A percentile compares a stretch with the other conserved stretches of the same genome.
These are phyloP conservation scores for Narcine bancroftii DNA, from an alignment of 2,113 vertebrate species.

Conservation along the genomic window DNA sequence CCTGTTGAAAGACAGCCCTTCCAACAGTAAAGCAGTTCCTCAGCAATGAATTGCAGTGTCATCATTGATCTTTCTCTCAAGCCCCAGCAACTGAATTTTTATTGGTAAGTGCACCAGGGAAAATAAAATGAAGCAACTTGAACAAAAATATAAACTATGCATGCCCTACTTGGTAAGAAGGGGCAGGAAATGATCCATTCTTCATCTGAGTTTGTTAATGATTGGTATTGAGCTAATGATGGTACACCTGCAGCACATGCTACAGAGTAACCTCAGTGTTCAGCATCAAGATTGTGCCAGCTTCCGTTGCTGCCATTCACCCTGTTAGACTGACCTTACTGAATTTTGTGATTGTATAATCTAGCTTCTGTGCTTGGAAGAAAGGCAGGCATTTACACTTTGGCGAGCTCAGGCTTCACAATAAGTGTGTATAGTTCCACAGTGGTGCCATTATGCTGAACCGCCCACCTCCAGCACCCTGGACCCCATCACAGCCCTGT, in stretches of 20 bases:
- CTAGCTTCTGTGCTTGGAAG: constrained; percentile 84
- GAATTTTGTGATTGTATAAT: constrained; percentile 90
- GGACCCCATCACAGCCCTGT: constrained; percentile 87
- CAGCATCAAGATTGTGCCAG: constrained; percentile 79
- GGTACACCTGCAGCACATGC: constrained; percentile 94
- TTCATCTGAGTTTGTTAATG: background rate
- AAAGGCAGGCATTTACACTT: constrained; percentile 89
- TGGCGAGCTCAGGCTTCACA: constrained; percentile 60
- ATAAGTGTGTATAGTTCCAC: constrained; percentile 90
- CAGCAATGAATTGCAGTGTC: background rate
- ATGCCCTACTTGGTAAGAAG: background rate
- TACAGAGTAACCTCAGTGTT: constrained; percentile 87
- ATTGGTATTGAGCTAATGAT: background rate
- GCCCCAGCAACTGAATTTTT: background rate
- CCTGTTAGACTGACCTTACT: constrained; percentile 71
- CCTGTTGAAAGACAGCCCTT: background rate
- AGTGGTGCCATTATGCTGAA: constrained; percentile 88
- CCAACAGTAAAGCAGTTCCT: background rate
- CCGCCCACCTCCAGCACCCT: constrained; percentile 90
- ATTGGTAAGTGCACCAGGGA: background rate
- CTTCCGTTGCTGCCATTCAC: constrained; percentile 86
- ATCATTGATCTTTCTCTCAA: background rate
- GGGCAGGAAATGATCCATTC: constrained; percentile 5
- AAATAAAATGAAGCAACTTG: background rate
- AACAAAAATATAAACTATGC: background rate